Evolutionary conservation across 2,113 vertebrate species (phyloP), one percentile per base, ranked within the genome.

Genomic region (Amphilophus citrinellus): DNA sequence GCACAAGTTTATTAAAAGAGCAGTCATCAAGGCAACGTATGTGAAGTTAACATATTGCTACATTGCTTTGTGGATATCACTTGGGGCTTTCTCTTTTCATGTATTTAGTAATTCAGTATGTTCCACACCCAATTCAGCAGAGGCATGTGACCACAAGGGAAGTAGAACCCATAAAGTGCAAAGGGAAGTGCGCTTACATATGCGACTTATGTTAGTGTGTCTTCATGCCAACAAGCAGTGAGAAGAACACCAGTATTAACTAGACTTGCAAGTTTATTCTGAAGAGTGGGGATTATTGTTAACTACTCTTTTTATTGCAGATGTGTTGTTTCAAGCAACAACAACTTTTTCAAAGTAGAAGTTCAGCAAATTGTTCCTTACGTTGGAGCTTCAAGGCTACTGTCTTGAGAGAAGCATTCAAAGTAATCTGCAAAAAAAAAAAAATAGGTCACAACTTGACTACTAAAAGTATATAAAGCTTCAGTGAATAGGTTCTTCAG

Each of bases 91-190:
- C 35, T 50, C 57, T 77, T 71, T 87, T 80, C 47, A 24, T 75
- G 35, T 83, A 53, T 93, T 93, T 87, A 68, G 87, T 87, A 90
- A 91, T 90, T 85, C 68, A 37, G 9, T 66, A 60, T 4, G 44
- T 39, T 89, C 77, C 89, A 90, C 91, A 85, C 91, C 90, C 91
- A 90, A 82, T 77, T 86, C 61, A 85, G 56, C 88, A 85, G 83
- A 58, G 18, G 65, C 87, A 80, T 92, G 82, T 90, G 80, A 94
- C 90, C 90, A 92, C 92, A 93, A 86, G 86, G 84, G 84, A 94
- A 94, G 87, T 83, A 56, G 60, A 85, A 68, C 87, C 65, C 73
- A 9, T 35, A 75, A 9, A 50, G 35, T 88, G 87, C 86, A 93
- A 80, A 84, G 84, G 89, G 92, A 91, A 94, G 89, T 89, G 81